phyloP scores from a whole-genome alignment of 2,113 vertebrate species.

The Clarias macrocephalus region DNA sequence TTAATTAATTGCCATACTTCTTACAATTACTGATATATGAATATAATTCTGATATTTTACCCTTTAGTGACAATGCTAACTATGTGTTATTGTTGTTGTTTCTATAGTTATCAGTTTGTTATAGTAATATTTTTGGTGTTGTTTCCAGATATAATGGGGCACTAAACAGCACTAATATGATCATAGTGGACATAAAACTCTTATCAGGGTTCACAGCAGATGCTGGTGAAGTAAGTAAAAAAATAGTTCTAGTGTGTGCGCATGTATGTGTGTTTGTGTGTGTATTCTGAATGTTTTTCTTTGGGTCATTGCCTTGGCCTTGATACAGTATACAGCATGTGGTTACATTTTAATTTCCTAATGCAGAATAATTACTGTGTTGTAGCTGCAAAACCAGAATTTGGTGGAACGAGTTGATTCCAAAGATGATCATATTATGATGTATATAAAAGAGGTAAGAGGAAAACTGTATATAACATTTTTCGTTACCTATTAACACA shows the following conservation, averaged over 20 bases:
- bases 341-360: not conserved
- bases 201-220: constrained; percentile 62
- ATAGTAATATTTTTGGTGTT: not conserved
- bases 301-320: too few species aligned
- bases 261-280: too few species aligned
- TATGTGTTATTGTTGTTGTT: not conserved
- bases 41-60: not conserved
- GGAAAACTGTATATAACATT: not conserved
- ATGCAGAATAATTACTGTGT: constrained; percentile 9
- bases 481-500: not conserved
- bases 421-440: constrained; percentile 58
- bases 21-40: not conserved
- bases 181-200: too few species aligned
- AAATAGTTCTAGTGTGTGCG: too few species aligned
- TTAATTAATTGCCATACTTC: not conserved
- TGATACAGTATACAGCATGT: not conserved
- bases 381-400: constrained; percentile 50
- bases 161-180: not conserved
- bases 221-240: constrained; percentile 39
- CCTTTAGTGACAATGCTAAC: not conserved
- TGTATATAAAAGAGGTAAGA: constrained; percentile 66
- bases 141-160: constrained; percentile 34
- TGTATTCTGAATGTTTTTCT: too few species aligned
- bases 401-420: constrained; percentile 65
- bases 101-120: not conserved